Percentiles rank a stretch among this genome's conserved stretches.
Evolutionary conservation across 2,888 invertebrate genomes (phyloP).

Genomic region (Netelia inedita): DNA sequence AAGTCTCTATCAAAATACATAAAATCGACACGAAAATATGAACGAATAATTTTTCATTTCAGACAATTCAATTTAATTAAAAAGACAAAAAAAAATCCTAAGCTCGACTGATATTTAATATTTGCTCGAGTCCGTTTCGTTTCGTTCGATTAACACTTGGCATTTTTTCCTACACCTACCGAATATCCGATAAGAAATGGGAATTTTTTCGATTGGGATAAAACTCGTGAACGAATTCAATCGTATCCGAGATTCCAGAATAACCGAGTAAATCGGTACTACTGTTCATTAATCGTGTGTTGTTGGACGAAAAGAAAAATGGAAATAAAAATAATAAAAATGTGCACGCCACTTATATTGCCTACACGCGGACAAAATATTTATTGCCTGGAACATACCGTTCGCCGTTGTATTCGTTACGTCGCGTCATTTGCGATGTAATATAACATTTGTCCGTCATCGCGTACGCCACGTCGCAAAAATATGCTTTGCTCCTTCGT

Average conservation of each 20-base stretch:
- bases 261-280: slow-evolving; percentile 23
- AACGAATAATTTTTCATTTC: too few relatives aligned
- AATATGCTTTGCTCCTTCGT: slow-evolving; percentile 40
- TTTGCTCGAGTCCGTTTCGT: too few relatives aligned
- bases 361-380: slow-evolving; percentile 19
- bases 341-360: background rate
- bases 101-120: too few relatives aligned
- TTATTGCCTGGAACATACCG: slow-evolving; percentile 22
- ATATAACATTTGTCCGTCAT: slow-evolving; percentile 16
- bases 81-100: background rate
- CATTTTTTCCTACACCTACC: too few relatives aligned
- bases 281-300: background rate
- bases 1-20: too few relatives aligned
- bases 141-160: too few relatives aligned
- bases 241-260: background rate
- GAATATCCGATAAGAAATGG: background rate
- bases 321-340: background rate
- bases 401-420: background rate
- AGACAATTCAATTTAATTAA: background rate
- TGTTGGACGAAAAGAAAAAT: background rate
- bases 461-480: slow-evolving; percentile 32
- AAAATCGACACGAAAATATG: too few relatives aligned
- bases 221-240: too few relatives aligned
- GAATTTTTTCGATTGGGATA: slow-evolving; percentile 10
- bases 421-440: slow-evolving; percentile 36